Evolutionary conservation across 1,140 invertebrate species (phyloP).

Genomic region (Teleogryllus occipitalis): DNA sequence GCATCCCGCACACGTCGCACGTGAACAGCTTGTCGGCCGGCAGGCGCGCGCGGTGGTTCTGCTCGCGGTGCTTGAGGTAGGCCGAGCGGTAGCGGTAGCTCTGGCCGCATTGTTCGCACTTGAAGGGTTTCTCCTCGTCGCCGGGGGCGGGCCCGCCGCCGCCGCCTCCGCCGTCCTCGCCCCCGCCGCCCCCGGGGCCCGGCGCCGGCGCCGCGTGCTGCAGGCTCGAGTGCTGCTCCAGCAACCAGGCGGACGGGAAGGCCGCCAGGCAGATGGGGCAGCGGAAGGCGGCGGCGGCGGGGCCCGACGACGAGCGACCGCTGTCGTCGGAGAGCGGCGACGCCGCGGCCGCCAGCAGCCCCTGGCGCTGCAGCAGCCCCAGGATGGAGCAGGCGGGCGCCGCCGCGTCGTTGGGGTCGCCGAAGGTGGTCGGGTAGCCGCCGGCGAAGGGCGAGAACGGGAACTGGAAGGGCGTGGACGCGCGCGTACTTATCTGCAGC

Average conservation of each 20-base stretch:
- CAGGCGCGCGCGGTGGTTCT: constrained; percentile 73
- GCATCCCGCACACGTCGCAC: constrained; percentile 83
- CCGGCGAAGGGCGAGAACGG: constrained; percentile 31
- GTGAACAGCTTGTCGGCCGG: constrained; percentile 83
- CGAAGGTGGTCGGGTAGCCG: constrained; percentile 7
- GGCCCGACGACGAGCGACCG: constrained; percentile 39
- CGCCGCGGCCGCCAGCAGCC: constrained; percentile 11
- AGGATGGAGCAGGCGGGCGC: constrained; percentile 24
- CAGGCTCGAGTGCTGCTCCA: constrained; percentile 68
- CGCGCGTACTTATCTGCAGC: constrained; percentile 28
- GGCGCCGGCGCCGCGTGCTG: constrained; percentile 51
- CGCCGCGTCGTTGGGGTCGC: constrained; percentile 23
- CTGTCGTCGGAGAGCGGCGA: constrained; percentile 24
- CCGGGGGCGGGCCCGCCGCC: neutral
- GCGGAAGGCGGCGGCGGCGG: constrained; percentile 40
- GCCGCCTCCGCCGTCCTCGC: constrained; percentile 18
- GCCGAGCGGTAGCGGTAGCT: constrained; percentile 80
- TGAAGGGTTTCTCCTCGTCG: constrained; percentile 75
- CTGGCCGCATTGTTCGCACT: constrained; percentile 83
- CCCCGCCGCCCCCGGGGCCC: constrained; percentile 38
- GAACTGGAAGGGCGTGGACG: constrained; percentile 36
- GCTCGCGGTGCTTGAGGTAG: constrained; percentile 79
- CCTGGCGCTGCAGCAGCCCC: constrained; percentile 23
- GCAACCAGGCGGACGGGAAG: constrained; percentile 70
- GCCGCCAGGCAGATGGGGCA: constrained; percentile 72